Evolutionary conservation across 2,797 vertebrate species (phyloP).

Genomic region (Erethizon dorsatum): DNA sequence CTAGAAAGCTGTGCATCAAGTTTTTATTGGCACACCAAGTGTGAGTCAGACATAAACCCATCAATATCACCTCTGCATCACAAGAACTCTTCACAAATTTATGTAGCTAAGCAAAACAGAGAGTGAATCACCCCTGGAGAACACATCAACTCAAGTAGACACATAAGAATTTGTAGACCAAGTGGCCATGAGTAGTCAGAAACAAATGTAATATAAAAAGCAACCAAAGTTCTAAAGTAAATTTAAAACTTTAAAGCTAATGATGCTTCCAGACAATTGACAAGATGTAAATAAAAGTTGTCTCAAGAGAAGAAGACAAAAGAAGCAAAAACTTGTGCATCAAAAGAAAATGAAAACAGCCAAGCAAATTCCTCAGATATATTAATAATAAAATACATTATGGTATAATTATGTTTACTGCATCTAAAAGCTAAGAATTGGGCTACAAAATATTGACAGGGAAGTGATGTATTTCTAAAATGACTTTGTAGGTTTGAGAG

Average conservation of each 20-base stretch:
- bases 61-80: background rate
- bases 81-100: background rate
- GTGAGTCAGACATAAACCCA: background rate
- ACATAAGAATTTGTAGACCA: background rate
- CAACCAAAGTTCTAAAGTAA: background rate
- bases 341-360: background rate
- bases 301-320: background rate
- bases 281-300: background rate
- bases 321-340: background rate
- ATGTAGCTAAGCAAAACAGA: background rate
- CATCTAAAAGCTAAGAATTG: background rate
- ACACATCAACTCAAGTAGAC: background rate
- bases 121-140: background rate
- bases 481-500: background rate
- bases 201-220: background rate
- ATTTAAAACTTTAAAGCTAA: background rate
- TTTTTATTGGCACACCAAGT: background rate
- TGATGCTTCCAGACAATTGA: background rate
- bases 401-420: background rate
- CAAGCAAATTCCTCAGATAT: background rate
- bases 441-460: background rate
- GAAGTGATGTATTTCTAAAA: background rate
- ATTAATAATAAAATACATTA: background rate
- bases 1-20: background rate
- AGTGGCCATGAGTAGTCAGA: background rate